phyloP scores from a whole-genome alignment of 1,140 invertebrate species.

The Bombus waltoni region DNA sequence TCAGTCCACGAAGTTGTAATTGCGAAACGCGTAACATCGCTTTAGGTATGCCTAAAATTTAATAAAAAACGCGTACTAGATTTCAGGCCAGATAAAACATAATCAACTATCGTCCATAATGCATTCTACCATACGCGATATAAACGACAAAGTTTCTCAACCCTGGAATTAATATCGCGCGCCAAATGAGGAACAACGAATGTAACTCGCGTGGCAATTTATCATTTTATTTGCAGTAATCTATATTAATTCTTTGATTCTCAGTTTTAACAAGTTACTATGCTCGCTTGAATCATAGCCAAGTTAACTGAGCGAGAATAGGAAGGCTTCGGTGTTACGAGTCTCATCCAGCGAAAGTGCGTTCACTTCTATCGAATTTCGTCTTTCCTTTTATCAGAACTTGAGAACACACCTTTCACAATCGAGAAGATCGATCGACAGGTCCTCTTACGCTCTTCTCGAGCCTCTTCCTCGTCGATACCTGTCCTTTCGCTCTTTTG shows the following conservation, averaged over 20 bases:
- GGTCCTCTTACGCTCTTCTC: neutral
- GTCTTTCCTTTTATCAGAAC: constrained; percentile 1
- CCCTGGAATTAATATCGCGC: neutral
- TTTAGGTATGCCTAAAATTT: neutral
- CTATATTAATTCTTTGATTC: neutral
- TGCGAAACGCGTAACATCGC: neutral
- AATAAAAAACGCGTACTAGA: neutral
- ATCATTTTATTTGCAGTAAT: neutral
- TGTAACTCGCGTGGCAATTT: neutral
- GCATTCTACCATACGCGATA: neutral
- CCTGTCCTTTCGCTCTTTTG: too few species aligned
- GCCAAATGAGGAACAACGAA: neutral
- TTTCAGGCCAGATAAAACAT: neutral
- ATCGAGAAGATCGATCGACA: neutral
- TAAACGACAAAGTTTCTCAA: neutral
- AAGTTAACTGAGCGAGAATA: neutral
- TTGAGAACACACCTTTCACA: constrained; percentile 17
- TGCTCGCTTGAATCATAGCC: neutral
- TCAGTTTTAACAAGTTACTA: neutral
- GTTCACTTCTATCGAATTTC: neutral
- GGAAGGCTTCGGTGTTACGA: neutral
- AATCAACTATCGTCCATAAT: neutral
- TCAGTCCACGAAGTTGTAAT: neutral
- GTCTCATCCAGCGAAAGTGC: constrained; percentile 14
- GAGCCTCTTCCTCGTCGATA: neutral